Evolutionary conservation across 2,113 vertebrate genomes (phyloP).

Genomic region (Tinamus guttatus): DNA sequence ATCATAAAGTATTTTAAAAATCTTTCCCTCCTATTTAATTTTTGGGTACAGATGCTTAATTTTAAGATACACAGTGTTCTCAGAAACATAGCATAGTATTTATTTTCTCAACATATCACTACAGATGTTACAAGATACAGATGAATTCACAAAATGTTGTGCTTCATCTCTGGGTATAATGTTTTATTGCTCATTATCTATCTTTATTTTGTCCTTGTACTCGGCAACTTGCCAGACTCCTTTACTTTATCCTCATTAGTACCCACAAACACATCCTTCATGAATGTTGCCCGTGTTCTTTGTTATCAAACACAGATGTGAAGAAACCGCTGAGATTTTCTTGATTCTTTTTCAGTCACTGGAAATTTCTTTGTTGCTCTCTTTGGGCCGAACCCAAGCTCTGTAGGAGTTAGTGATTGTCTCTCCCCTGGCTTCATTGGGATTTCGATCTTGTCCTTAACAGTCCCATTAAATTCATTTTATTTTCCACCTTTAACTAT

Average conservation of each 20-base stretch:
- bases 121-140: not conserved
- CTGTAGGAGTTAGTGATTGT: not conserved
- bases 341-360: conserved; percentile 37
- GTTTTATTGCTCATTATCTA: not conserved
- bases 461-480: not conserved
- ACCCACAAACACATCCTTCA: conserved; percentile 36
- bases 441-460: conserved; percentile 48
- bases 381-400: not conserved
- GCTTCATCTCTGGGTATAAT: not conserved
- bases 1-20: not conserved
- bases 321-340: conserved; percentile 56
- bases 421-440: conserved; percentile 25
- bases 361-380: conserved; percentile 55
- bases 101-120: not conserved
- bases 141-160: not conserved
- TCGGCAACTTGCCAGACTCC: conserved; percentile 44
- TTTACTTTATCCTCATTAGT: conserved; percentile 56
- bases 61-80: not conserved
- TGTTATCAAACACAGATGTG: conserved; percentile 64
- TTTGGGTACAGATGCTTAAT: not conserved
- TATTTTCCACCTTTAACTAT: conserved; percentile 21
- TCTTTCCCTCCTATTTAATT: not conserved
- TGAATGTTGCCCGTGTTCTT: conserved; percentile 1
- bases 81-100: not conserved
- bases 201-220: conserved; percentile 25